A percentile compares a stretch with the other conserved stretches of the same genome.
Evolutionary conservation across 2,797 vertebrate species (phyloP).

Genomic region (Euphonia xanthogaster): DNA sequence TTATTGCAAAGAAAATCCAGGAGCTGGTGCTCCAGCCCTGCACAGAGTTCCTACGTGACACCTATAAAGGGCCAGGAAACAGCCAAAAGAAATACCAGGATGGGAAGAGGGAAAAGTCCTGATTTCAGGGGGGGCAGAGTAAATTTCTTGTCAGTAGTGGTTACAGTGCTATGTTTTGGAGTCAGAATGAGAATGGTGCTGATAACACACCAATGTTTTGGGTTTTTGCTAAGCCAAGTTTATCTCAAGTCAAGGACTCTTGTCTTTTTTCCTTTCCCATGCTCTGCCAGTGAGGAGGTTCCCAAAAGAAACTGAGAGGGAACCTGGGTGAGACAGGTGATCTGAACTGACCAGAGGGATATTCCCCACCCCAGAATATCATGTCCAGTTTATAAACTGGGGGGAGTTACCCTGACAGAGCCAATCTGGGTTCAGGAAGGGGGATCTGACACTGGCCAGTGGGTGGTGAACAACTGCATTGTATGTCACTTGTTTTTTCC

Average conservation of each 20-base stretch:
- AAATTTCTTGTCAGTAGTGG: background rate
- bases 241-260: background rate
- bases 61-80: background rate
- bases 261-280: background rate
- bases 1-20: background rate
- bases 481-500: background rate
- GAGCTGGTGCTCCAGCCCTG: background rate
- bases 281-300: background rate
- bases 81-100: background rate
- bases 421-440: background rate
- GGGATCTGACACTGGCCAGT: background rate
- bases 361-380: background rate
- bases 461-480: background rate
- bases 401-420: background rate
- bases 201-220: background rate
- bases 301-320: background rate
- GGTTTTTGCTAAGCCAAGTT: accelerated
- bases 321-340: background rate
- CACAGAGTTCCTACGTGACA: background rate
- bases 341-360: background rate
- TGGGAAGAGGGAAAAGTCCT: background rate
- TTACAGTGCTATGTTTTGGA: background rate
- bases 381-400: background rate
- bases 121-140: background rate
- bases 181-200: background rate